phyloP scores from a whole-genome alignment of 2,113 vertebrate species.

The Ginglymostoma cirratum region DNA sequence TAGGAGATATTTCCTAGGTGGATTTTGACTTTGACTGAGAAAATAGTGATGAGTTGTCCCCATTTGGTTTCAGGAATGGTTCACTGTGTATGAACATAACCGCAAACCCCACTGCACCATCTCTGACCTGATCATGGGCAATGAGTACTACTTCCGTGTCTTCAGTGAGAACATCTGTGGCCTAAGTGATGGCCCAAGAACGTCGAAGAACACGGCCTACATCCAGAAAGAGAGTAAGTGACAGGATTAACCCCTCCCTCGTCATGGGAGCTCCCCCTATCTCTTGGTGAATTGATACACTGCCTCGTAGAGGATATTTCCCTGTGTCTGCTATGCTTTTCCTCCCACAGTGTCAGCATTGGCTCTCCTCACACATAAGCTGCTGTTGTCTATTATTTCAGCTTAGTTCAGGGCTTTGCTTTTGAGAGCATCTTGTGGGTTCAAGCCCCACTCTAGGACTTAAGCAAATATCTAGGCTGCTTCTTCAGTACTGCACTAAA shows the following conservation, averaged over 20 bases:
- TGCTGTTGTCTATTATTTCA: neutral
- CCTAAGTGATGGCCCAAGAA: constrained; percentile 60
- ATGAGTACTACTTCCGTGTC: constrained; percentile 77
- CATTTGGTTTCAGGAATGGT: constrained; percentile 68
- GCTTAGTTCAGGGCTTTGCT: neutral
- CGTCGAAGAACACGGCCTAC: constrained; percentile 73
- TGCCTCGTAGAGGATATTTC: neutral
- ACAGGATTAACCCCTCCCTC: neutral
- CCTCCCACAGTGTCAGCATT: neutral
- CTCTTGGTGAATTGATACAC: neutral
- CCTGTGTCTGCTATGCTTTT: neutral
- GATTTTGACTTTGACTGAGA: constrained; percentile 40
- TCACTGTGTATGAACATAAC: constrained; percentile 77
- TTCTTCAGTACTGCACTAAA: neutral
- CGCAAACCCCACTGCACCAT: constrained; percentile 70
- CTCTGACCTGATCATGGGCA: constrained; percentile 81
- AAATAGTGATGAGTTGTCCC: neutral
- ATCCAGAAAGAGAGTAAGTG: constrained; percentile 59
- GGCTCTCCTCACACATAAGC: neutral
- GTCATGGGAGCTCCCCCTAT: neutral
- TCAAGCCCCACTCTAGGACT: neutral
- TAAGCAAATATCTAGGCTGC: neutral
- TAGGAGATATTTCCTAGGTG: neutral
- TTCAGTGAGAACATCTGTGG: constrained; percentile 79
- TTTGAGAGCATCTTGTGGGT: neutral